Evolutionary conservation across 2,888 invertebrate species (phyloP).

Genomic region (Tethea ocularis): DNA sequence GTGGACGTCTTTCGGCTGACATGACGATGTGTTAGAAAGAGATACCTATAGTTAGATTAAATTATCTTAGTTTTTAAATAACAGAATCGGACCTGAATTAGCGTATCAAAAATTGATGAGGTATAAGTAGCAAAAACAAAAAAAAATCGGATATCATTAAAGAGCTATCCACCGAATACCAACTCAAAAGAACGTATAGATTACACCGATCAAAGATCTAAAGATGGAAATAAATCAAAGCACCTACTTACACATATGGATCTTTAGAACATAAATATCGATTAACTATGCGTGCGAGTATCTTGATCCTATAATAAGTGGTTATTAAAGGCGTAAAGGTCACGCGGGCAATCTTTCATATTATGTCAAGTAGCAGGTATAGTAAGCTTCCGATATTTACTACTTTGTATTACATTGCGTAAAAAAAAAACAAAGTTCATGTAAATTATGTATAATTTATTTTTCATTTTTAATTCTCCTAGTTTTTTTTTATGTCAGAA

Average conservation of each 20-base stretch:
- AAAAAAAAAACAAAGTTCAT: not conserved
- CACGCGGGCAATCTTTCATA: constrained; percentile 1
- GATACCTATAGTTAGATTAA: too few relatives aligned
- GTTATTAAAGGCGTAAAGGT: constrained; percentile 6
- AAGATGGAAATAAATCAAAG: not conserved
- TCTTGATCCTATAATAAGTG: constrained; percentile 2
- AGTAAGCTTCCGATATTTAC: not conserved
- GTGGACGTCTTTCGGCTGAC: too few relatives aligned
- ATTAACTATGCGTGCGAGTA: not conserved
- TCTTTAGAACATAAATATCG: constrained; percentile 2
- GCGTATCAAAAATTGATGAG: not conserved
- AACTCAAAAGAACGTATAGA: not conserved
- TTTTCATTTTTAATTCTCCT: too few relatives aligned
- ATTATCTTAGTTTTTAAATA: too few relatives aligned
- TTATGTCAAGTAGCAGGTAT: not conserved
- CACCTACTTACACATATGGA: not conserved
- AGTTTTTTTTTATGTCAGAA: too few relatives aligned
- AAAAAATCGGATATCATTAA: not conserved
- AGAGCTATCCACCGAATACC: too few relatives aligned
- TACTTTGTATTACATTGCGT: not conserved
- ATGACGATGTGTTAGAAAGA: too few relatives aligned
- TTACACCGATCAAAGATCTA: constrained; percentile 1
- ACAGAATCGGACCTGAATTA: too few relatives aligned
- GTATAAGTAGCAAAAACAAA: not conserved
- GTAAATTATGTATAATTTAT: not conserved